These are phyloP conservation scores for Trichosurus vulpecula DNA, from an alignment of 2,797 vertebrate genomes.

Conservation along the genomic window DNA sequence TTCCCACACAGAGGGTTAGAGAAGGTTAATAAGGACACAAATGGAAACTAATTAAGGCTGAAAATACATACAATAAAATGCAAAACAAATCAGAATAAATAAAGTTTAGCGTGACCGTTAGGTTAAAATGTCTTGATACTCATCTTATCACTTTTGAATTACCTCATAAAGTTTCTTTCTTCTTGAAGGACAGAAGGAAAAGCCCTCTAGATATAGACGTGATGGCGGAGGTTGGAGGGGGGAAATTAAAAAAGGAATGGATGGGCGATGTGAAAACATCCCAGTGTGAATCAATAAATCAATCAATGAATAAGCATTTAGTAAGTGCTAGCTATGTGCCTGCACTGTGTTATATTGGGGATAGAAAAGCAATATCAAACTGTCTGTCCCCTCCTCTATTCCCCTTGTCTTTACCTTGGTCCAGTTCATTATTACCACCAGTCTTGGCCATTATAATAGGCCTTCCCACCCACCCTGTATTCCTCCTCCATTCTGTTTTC, in stretches of 20 bases:
- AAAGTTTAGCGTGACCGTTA: slow-evolving; percentile 69
- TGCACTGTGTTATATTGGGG: neutral
- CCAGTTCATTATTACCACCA: neutral
- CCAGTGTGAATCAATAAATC: neutral
- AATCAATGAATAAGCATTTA: neutral
- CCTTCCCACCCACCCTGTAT: neutral
- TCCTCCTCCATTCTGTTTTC: neutral
- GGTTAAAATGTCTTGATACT: slow-evolving; percentile 61
- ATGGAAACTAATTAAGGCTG: slow-evolving; percentile 72
- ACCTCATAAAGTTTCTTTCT: slow-evolving; percentile 1
- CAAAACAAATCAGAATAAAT: slow-evolving; percentile 75
- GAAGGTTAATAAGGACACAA: slow-evolving; percentile 76
- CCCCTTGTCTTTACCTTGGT: neutral
- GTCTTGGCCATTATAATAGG: neutral
- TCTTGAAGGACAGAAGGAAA: slow-evolving; percentile 52
- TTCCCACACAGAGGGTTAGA: slow-evolving; percentile 65
- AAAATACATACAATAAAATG: slow-evolving; percentile 74
- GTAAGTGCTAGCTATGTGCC: neutral
- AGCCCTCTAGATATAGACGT: neutral
- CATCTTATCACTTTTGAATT: neutral
- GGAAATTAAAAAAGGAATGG: neutral
- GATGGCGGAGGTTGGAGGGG: neutral
- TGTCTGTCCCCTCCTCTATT: neutral
- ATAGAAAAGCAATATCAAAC: neutral
- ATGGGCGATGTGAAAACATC: neutral